Conservation (phyloP, 2,113 vertebrate genomes). For the Ceuthmochares aereus region DNA sequence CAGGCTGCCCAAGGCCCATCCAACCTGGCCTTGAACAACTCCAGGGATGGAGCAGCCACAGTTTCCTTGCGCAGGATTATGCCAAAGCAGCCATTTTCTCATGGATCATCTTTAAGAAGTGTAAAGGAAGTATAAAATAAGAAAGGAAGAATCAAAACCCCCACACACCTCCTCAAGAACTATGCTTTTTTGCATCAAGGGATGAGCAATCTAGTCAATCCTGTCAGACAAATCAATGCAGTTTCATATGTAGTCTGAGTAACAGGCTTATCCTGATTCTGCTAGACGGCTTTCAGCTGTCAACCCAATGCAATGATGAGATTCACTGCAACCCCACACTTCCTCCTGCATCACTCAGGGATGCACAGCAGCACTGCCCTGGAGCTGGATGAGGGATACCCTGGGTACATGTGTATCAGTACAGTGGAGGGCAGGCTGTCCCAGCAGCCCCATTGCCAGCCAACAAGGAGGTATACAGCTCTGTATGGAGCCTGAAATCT, state of each 20-base stretch:
- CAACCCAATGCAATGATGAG: not conserved
- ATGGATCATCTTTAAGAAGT: not conserved
- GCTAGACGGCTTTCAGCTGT: not conserved
- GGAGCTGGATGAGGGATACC: not conserved
- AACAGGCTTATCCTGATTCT: not conserved
- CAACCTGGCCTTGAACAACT: too few relatives aligned
- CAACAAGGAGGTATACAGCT: accelerated
- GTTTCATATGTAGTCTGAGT: not conserved
- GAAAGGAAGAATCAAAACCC: not conserved
- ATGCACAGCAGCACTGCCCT: not conserved
- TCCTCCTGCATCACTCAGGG: accelerated
- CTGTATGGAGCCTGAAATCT: not conserved
- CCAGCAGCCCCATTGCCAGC: not conserved
- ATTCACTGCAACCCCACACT: not conserved
- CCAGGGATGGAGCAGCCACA: too few relatives aligned
- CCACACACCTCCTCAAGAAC: not conserved
- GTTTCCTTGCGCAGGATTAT: not conserved
- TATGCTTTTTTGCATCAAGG: not conserved
- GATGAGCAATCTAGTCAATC: not conserved
- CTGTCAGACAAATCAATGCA: not conserved
- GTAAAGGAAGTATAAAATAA: not conserved
- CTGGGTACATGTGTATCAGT: accelerated
- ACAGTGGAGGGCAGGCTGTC: not conserved
- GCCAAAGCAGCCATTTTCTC: not conserved
- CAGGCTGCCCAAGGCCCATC: too few relatives aligned